Base-by-base conservation (phyloP, 2,113 vertebrate genomes). In the Nycticryphes semicollaris region DNA sequence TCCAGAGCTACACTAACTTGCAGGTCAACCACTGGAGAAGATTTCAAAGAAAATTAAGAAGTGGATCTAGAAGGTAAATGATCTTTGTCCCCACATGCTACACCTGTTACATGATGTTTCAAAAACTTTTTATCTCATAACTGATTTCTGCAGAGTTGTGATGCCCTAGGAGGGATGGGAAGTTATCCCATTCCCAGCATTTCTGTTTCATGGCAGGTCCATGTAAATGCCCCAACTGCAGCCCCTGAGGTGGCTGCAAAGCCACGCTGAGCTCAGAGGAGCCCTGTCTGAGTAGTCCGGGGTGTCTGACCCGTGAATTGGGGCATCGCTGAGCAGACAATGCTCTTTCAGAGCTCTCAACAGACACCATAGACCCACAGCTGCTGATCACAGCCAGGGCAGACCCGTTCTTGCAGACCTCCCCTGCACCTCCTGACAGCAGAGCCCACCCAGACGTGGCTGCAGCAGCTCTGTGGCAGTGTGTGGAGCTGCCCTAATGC, bases 321-420 rank as follows among this genome's bases (percentile, higher is more conserved):
- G 39, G 35, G 39, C 12, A 33, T 30, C 16, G 2, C 35, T 48
- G 14, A 7, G n/a, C 22, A 28, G 62, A 14, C 0, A 3, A 33
- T 14, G 48, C 25, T 31, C 68, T 31, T 35, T 28, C 54, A 45
- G 80, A 73, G 39, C 67, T 67, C 67, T 50, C 41, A 78, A 30
- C 33, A 53, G 68, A 20, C 47, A 30, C 30, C 12, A 6, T 2
- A 9, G 21, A 13, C 39, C 24, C 4, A 3, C 2, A 8, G 31
- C 39, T 1, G 2, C 7, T 2, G 9, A 9, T 11, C 27, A 9
- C 83, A 20, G 50, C 64, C 4, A 1, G 35, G 31, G 9, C 5
- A 17, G 45, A 33, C 19, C 39, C 3, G 0, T 24, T 9, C 35
- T 27, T 3, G 2, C 66, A 62, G 79, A 50, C 31, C 45, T 41